Conservation (phyloP, 2,888 invertebrate species). For the Polydesmus complanatus region DNA sequence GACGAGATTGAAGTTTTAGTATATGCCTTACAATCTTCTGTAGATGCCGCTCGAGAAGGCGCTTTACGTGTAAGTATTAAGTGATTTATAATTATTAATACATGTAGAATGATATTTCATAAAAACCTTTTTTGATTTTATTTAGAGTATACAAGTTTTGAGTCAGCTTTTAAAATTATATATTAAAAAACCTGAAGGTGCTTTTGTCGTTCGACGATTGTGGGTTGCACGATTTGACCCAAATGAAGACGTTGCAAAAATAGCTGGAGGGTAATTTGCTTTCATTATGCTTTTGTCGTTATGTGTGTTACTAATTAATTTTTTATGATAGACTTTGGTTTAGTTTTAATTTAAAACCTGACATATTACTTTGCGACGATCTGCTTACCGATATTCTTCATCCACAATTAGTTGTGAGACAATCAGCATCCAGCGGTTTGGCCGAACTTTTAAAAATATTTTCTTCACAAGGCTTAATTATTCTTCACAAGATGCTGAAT, state of each 20-base stretch:
- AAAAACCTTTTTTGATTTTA: no score
- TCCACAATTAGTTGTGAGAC: conserved; percentile 65
- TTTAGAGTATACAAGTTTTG: conserved; percentile 38
- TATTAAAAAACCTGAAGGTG: conserved; percentile 43
- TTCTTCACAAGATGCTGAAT: conserved; percentile 49
- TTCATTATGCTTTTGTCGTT: not conserved
- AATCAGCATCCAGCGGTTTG: conserved; percentile 65
- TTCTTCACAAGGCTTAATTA: conserved; percentile 39
- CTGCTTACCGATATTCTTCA: conserved; percentile 51
- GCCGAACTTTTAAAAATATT: conserved; percentile 49
- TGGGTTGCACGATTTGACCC: conserved; percentile 74
- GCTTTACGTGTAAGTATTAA: conserved; percentile 29
- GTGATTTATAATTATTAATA: not conserved
- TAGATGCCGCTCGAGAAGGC: conserved; percentile 56
- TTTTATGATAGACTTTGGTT: conserved; percentile 25
- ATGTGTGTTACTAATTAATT: not conserved
- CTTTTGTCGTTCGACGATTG: conserved; percentile 53
- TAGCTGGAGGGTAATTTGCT: conserved; percentile 26
- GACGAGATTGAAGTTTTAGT: conserved; percentile 64
- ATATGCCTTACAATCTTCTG: conserved; percentile 57
- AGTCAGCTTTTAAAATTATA: conserved; percentile 44
- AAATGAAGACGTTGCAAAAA: conserved; percentile 53
- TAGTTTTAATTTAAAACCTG: conserved; percentile 20
- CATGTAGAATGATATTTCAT: no score
- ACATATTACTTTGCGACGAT: conserved; percentile 15